These are phyloP conservation scores for Cottoperca gobio DNA, from an alignment of 2,797 vertebrate species.

Conservation along the genomic window DNA sequence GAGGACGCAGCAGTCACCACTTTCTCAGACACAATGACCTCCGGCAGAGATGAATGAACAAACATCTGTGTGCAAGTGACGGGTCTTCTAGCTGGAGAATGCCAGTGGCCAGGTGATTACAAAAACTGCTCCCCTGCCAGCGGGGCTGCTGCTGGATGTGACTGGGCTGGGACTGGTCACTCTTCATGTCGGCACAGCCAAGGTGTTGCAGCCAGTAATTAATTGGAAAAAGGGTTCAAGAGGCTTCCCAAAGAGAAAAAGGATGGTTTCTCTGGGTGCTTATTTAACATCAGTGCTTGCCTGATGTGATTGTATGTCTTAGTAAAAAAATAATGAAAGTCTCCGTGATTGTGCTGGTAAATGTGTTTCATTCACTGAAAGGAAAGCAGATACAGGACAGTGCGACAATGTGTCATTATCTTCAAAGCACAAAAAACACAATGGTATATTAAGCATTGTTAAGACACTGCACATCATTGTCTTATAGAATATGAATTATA, in stretches of 20 bases:
- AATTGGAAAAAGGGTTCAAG: conserved; percentile 69
- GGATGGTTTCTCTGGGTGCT: conserved; percentile 39
- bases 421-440: conserved; percentile 6
- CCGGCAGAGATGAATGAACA: conserved; percentile 61
- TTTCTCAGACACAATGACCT: conserved; percentile 47
- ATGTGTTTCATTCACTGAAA: conserved; percentile 35
- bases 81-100: conserved; percentile 59
- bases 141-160: conserved; percentile 43
- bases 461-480: conserved; percentile 17
- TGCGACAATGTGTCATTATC: conserved; percentile 22
- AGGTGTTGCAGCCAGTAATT: conserved; percentile 57
- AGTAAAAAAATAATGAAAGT: neutral
- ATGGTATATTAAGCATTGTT: conserved; percentile 18
- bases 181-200: conserved; percentile 59
- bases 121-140: conserved; percentile 59
- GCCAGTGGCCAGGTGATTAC: conserved; percentile 72
- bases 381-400: conserved; percentile 9
- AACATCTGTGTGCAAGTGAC: conserved; percentile 56
- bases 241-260: conserved; percentile 25
- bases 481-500: conserved; percentile 41
- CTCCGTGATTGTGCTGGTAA: conserved; percentile 12
- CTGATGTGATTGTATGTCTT: conserved; percentile 42
- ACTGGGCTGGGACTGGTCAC: conserved; percentile 49
- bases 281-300: conserved; percentile 32
- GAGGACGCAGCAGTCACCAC: conserved; percentile 15